Evolutionary conservation across 2,888 invertebrate species (phyloP), one percentile per base, ranked within the genome.

Genomic region (Parelbella ahira): DNA sequence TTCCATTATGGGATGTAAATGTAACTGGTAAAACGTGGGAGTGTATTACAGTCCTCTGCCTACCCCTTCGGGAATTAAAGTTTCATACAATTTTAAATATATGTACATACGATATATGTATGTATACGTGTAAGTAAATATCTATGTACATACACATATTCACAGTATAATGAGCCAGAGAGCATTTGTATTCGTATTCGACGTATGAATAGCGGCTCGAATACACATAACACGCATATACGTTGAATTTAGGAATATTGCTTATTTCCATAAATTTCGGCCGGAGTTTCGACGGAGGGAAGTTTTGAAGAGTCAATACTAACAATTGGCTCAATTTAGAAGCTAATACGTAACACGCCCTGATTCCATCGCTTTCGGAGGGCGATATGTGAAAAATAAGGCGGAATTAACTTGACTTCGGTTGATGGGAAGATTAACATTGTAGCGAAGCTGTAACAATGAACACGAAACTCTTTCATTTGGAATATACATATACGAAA

Each of bases 151-250:
- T 19, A 30, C 13, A 27, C 3, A 27, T 44, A 23, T 50, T 46
- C 46, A 19, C 13, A 37, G 44, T 53, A 58, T 64, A 66, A 68
- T 67, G 61, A 68, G 62, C 49, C 48, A 55, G 52, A 44, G 60
- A 60, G 49, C 53, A 61, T 62, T 61, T 54, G 55, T 60, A 60
- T 66, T 58, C 57, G 49, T 52, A 30, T 30, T 30, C 51, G 53
- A 55, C 58, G 60, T 67, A 15, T 64, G 59, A 67, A 70, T 60
- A 60, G 58, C 50, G 28, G 15, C 8, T 29, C 28, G 13, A 28
- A 13, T 28, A 28, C 15, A 28, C 28, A 29, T 29, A 19, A 30
- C 19, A 29, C 6, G 19, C 49, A 52, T 32, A 44, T 52, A 54
- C 52, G 50, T 47, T 45, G 49, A 50, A 53, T 48, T 45, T 36